Percentiles rank a stretch among this genome's conserved stretches.
Evolutionary conservation across 2,797 vertebrate genomes (phyloP).

Genomic region (Dicrostonyx torquatus): DNA sequence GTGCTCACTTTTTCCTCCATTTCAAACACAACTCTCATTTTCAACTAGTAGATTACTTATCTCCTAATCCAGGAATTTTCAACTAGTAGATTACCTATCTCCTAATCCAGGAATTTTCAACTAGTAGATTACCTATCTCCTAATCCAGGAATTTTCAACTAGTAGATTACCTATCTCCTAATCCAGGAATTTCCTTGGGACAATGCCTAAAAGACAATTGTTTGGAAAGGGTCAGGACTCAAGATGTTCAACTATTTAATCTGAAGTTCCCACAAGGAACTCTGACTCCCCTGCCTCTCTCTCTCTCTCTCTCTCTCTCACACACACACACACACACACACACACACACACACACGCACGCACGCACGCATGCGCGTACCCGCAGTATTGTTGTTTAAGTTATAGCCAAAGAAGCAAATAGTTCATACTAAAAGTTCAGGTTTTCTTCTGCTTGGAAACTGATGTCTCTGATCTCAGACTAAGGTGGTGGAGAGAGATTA

Average conservation of each 20-base stretch:
- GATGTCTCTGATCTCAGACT: not conserved
- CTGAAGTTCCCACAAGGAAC: not conserved
- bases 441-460: conserved; percentile 19
- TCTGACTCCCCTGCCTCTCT: not conserved
- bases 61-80: conserved; percentile 38
- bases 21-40: no score
- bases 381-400: not conserved
- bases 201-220: not conserved
- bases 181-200: conserved; percentile 32
- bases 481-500: not conserved
- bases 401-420: not conserved
- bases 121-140: conserved; percentile 18
- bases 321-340: not conserved
- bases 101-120: conserved; percentile 31
- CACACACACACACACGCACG: not conserved
- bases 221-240: conserved; percentile 1
- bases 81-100: conserved; percentile 19
- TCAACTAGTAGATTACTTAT: not conserved
- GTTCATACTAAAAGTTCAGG: not conserved
- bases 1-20: no score
- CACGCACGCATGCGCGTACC: not conserved
- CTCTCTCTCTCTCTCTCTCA: no score
- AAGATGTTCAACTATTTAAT: not conserved
- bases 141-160: conserved; percentile 5
- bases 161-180: conserved; percentile 18